Evolutionary conservation across 1,140 invertebrate genomes (phyloP), one percentile per base, ranked within the genome.

Genomic region (Cecropterus lyciades): DNA sequence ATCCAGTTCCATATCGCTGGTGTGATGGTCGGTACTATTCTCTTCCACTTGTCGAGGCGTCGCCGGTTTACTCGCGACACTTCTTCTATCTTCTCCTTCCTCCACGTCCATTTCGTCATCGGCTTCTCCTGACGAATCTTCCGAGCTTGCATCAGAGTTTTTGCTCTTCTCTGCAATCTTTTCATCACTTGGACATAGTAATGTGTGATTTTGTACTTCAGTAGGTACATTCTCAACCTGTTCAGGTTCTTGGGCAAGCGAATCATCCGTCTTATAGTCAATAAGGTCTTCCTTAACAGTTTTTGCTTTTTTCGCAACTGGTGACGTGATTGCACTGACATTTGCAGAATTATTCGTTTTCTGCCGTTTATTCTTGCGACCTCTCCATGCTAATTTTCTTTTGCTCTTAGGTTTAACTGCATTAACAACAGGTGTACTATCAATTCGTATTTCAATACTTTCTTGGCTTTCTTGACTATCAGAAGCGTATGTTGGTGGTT

Each of bases 61-160:
- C 0, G 82, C 80, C 0, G 86, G 88, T 67, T 87, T 86, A 27
- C 77, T 85, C 13, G 80, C 73, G 40, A 81, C 65, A 45, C 71
- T 91, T 14, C 70, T 78, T 72, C 77, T 80, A 68, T 91, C 82
- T 69, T 93, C 89, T 10, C 87, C 79, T 79, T 94, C 93, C 59
- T 95, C 93, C 20, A 93, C 92, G 72, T 94, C 93, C 93, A 94
- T 94, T 79, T 95, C 94, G 76, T 95, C 93, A 80, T 94, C 94
- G 15, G 93, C 93, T 79, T 94, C 94, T 3, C 93, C 93, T 16
- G 93, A 94, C 0, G 94, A 94, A 80, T 94, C 93, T 83, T 94
- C 94, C 27, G 91, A 92, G 66, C 84, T 92, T 9, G 86, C 93
- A 17, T 87, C 91, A 8, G 91, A 90, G 70, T 92, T 86, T 65